Evolutionary conservation across 2,888 invertebrate genomes (phyloP).

Genomic region (Leptopilina syphax): DNA sequence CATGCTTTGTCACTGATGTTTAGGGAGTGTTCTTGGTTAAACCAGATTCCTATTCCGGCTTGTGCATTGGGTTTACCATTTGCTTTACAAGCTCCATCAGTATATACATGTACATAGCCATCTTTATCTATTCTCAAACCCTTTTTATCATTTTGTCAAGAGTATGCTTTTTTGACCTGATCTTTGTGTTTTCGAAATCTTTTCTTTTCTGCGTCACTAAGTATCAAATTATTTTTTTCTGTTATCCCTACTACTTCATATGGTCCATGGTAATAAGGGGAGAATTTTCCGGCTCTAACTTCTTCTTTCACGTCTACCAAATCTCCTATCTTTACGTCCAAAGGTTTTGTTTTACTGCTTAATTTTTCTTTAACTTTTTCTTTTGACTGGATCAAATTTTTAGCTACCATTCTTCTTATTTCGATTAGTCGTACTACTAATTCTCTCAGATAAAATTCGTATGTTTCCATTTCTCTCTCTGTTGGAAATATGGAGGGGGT

Average conservation of each 20-base stretch:
- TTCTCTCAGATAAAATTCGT: background rate
- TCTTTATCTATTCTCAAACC: background rate
- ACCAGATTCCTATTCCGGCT: background rate
- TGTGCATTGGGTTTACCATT: background rate
- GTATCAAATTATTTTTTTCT: background rate
- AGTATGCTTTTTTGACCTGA: background rate
- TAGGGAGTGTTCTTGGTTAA: background rate
- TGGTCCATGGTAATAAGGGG: background rate
- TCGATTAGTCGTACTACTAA: background rate
- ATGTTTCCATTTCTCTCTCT: background rate
- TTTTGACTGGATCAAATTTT: too few species aligned
- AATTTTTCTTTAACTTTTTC: too few species aligned
- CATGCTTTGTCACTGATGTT: background rate
- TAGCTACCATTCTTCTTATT: too few species aligned
- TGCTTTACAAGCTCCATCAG: background rate
- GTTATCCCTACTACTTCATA: background rate
- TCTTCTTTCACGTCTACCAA: background rate
- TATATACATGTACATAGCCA: background rate
- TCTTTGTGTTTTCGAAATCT: background rate
- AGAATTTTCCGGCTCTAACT: background rate
- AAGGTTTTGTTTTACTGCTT: too few species aligned
- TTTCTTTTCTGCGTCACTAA: background rate
- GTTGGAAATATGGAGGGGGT: background rate
- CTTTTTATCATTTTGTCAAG: background rate
- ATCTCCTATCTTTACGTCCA: too few species aligned